Evolutionary conservation across 1,140 invertebrate species (phyloP).

Genomic region (Hylaeus anthracinus): DNA sequence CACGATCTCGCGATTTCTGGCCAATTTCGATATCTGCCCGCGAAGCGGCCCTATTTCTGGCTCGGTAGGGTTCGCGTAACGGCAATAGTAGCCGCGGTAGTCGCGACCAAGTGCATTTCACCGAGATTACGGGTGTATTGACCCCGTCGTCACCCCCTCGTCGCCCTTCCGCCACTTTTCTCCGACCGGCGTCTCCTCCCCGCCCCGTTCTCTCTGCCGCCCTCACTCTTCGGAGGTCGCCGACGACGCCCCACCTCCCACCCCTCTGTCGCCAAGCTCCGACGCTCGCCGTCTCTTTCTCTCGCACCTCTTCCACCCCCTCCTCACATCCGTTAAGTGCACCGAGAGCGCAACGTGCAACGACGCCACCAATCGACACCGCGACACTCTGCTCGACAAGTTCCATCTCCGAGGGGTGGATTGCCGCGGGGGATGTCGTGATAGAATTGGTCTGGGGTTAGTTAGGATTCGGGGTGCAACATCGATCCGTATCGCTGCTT

Average conservation of each 20-base stretch:
- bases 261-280: background rate
- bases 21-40: conserved; percentile 40
- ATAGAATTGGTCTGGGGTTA: background rate
- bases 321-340: conserved; percentile 46
- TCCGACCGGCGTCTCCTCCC: conserved; percentile 32
- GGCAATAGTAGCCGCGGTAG: conserved; percentile 53
- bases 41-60: conserved; percentile 51
- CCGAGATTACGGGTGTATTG: conserved; percentile 62
- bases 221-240: conserved; percentile 31
- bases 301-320: conserved; percentile 6
- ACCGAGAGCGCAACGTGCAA: conserved; percentile 22
- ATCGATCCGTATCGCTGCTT: too few relatives aligned
- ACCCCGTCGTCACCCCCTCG: conserved; percentile 60
- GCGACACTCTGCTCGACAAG: background rate
- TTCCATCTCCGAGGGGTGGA: conserved; percentile 1
- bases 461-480: background rate
- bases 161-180: conserved; percentile 56
- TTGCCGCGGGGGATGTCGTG: background rate
- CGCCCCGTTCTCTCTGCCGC: conserved; percentile 9
- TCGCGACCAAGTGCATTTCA: conserved; percentile 62
- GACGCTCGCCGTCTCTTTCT: background rate
- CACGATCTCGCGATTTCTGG: background rate
- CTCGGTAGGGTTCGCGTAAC: conserved; percentile 30
- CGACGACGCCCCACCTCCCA: conserved; percentile 17
- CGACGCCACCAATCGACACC: conserved; percentile 13